A percentile compares a stretch with the other conserved stretches of the same genome.
These are phyloP conservation scores for Ascaphus truei DNA, from an alignment of 2,113 vertebrate genomes.

Conservation along the genomic window DNA sequence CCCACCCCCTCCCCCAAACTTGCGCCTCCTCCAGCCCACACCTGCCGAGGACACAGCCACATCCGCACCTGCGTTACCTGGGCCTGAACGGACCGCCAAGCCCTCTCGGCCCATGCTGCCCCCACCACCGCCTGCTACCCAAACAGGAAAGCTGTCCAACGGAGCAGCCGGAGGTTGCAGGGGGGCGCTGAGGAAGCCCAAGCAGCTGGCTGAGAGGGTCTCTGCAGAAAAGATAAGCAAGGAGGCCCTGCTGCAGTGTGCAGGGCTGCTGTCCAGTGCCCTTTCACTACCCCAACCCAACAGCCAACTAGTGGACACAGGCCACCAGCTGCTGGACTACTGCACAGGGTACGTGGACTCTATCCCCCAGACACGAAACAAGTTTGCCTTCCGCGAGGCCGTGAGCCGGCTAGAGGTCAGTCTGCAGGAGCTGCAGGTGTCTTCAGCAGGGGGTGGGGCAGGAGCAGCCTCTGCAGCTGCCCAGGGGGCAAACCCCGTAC, in stretches of 20 bases:
- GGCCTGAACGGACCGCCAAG: conserved; percentile 71
- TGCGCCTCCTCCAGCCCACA: conserved; percentile 76
- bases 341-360: conserved; percentile 98
- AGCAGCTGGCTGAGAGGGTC: conserved; percentile 78
- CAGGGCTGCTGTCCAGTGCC: conserved; percentile 80
- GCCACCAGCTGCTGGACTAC: conserved; percentile 93
- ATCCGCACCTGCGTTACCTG: conserved; percentile 67
- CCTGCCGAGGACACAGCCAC: conserved; percentile 61
- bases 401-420: conserved; percentile 95
- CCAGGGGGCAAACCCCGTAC: conserved; percentile 74
- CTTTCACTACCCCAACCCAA: conserved; percentile 82
- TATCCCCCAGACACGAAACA: conserved; percentile 96
- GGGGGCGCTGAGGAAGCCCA: conserved; percentile 81
- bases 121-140: conserved; percentile 72
- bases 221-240: conserved; percentile 86
- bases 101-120: conserved; percentile 74
- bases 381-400: conserved; percentile 95
- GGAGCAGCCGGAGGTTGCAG: conserved; percentile 70
- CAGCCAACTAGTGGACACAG: conserved; percentile 91
- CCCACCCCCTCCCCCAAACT: conserved; percentile 82
- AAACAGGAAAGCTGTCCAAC: conserved; percentile 86
- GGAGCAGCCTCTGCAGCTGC: conserved; percentile 49
- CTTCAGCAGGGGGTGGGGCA: conserved; percentile 58
- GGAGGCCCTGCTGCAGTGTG: conserved; percentile 88
- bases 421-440: conserved; percentile 93